These are phyloP conservation scores for Aricia agestis DNA, from an alignment of 1,140 invertebrate genomes.

Conservation along the genomic window DNA sequence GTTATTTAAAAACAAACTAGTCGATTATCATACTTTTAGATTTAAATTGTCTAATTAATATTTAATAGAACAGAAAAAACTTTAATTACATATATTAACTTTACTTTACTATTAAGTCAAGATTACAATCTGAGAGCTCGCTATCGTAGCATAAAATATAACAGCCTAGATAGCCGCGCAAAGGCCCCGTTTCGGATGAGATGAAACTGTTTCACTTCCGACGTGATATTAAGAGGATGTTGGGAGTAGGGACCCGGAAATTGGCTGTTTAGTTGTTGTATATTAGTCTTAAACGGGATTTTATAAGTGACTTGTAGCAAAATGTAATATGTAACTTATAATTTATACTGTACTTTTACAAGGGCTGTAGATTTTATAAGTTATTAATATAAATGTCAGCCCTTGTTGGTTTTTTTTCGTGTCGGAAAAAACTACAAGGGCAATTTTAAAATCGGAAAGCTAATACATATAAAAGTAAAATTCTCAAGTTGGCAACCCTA, in stretches of 20 bases:
- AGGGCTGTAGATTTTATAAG: too few relatives aligned
- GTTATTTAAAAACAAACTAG: too few relatives aligned
- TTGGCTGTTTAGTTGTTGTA: not conserved
- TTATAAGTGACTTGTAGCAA: not conserved
- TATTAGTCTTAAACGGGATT: not conserved
- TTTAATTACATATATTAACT: not conserved
- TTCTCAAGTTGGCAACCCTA: not conserved
- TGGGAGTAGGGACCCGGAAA: not conserved
- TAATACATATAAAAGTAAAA: not conserved
- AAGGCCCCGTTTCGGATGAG: not conserved
- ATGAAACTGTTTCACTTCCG: slow-evolving; percentile 1
- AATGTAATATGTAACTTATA: too few relatives aligned
- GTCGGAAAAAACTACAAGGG: too few relatives aligned
- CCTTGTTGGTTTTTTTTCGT: too few relatives aligned
- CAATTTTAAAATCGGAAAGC: not conserved
- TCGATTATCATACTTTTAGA: too few relatives aligned
- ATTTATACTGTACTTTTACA: too few relatives aligned
- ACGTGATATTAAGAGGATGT: not conserved
- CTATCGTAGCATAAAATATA: not conserved
- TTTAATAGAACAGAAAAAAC: too few relatives aligned
- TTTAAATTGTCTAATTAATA: not conserved
- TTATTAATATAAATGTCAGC: too few relatives aligned
- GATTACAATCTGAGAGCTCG: not conserved
- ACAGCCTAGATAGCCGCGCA: not conserved
- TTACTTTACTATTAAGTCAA: not conserved